Evolutionary conservation across 2,888 invertebrate species (phyloP).

Genomic region (Hypena proboscidalis): DNA sequence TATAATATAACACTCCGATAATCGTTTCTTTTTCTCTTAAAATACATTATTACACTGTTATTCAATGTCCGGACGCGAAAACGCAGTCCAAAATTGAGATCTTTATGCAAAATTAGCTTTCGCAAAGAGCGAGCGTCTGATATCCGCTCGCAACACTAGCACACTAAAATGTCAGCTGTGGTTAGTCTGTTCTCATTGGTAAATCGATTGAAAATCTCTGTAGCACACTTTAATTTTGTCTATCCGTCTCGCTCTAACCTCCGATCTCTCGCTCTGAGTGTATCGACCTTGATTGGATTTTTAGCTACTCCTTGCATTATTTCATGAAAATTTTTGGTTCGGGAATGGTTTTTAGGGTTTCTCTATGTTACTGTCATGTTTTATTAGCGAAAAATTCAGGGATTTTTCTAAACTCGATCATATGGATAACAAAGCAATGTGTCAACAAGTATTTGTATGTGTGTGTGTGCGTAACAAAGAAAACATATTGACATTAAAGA

Average conservation of each 20-base stretch:
- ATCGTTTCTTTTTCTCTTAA: slow-evolving; percentile 83
- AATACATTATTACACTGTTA: slow-evolving; percentile 84
- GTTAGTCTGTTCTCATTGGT: slow-evolving; percentile 74
- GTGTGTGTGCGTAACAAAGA: slow-evolving; percentile 60
- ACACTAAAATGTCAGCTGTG: slow-evolving; percentile 82
- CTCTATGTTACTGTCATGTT: slow-evolving; percentile 9
- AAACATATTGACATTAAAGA: slow-evolving; percentile 65
- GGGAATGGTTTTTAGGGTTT: slow-evolving; percentile 24
- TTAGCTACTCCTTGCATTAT: slow-evolving; percentile 33
- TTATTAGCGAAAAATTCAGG: slow-evolving; percentile 23
- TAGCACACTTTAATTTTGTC: slow-evolving; percentile 59
- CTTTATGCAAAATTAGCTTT: slow-evolving; percentile 55
- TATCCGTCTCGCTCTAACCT: slow-evolving; percentile 53
- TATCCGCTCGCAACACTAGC: slow-evolving; percentile 62
- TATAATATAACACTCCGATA: slow-evolving; percentile 84
- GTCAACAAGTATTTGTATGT: slow-evolving; percentile 65
- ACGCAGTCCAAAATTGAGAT: slow-evolving; percentile 74
- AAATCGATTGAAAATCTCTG: slow-evolving; percentile 76
- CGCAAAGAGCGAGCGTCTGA: slow-evolving; percentile 66
- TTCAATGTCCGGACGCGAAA: slow-evolving; percentile 73
- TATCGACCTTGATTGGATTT: slow-evolving; percentile 68
- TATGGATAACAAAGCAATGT: slow-evolving; percentile 78
- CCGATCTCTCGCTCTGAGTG: slow-evolving; percentile 60
- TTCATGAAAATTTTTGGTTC: slow-evolving; percentile 25
- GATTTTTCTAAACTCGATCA: slow-evolving; percentile 58